Conservation (phyloP, 2,113 vertebrate genomes). For the Clarias gariepinus region DNA sequence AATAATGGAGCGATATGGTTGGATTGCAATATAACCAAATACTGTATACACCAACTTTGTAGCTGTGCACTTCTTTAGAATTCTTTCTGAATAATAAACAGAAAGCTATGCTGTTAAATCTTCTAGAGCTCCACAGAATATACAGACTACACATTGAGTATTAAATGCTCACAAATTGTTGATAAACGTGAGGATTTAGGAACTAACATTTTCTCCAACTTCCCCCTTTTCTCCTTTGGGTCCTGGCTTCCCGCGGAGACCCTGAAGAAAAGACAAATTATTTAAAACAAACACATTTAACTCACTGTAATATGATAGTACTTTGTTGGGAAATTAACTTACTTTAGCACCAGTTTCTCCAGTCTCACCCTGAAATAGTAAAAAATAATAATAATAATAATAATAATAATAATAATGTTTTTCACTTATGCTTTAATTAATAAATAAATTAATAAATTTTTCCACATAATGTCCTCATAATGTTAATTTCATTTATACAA, state of each 20-base stretch:
- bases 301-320: background rate
- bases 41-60: too few species aligned
- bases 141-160: background rate
- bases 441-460: background rate
- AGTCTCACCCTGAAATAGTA: conserved; percentile 77
- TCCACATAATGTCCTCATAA: too few species aligned
- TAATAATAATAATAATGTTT: too few species aligned
- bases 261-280: conserved; percentile 65
- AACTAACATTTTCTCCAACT: conserved; percentile 75
- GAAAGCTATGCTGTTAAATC: background rate
- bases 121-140: background rate
- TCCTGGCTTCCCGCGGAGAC: conserved; percentile 80
- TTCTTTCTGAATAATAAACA: background rate
- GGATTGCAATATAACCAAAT: too few species aligned
- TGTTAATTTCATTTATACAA: too few species aligned
- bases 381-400: too few species aligned
- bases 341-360: conserved; percentile 79
- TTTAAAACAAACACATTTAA: background rate
- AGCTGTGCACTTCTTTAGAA: too few species aligned
- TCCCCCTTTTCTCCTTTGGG: conserved; percentile 81
- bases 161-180: background rate
- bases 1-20: background rate
- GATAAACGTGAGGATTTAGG: background rate
- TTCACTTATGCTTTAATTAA: too few species aligned
- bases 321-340: conserved; percentile 54